phyloP scores from a whole-genome alignment of 2,797 vertebrate species.

The Galago senegalensis region DNA sequence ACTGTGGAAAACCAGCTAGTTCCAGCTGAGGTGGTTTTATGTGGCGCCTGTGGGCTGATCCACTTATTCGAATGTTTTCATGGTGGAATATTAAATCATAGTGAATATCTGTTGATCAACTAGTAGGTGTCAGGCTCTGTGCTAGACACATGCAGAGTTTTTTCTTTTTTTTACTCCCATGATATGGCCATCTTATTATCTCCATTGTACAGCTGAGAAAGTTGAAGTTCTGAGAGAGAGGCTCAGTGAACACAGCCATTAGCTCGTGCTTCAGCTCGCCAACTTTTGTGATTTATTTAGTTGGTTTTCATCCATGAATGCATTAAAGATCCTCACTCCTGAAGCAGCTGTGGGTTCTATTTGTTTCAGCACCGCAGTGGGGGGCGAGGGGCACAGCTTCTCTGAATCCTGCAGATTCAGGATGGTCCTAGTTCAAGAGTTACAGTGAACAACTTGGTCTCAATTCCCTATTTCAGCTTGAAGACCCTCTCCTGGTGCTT shows the following conservation, averaged over 20 bases:
- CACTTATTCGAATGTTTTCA: constrained; percentile 1
- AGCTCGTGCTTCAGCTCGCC: background rate
- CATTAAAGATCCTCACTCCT: background rate
- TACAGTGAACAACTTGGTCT: background rate
- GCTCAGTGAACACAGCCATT: background rate
- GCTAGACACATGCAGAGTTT: background rate
- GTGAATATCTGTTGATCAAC: background rate
- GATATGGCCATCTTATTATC: background rate
- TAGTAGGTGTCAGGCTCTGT: background rate
- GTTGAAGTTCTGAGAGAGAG: background rate
- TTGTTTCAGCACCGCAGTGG: background rate
- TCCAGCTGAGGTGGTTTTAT: constrained; percentile 73
- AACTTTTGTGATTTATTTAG: background rate
- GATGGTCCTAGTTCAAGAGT: background rate
- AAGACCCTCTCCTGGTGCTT: background rate
- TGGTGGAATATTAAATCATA: constrained; percentile 28
- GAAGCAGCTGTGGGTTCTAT: constrained; percentile 2
- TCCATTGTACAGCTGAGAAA: background rate
- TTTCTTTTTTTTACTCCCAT: background rate
- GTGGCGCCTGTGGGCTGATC: background rate
- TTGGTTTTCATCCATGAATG: constrained; percentile 51
- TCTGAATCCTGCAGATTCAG: background rate
- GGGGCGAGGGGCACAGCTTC: background rate
- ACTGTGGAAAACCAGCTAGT: background rate
- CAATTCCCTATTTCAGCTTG: background rate